Evolutionary conservation across 2,113 vertebrate genomes (phyloP), one percentile per base, ranked within the genome.

Genomic region (Malurus cyaneus): DNA sequence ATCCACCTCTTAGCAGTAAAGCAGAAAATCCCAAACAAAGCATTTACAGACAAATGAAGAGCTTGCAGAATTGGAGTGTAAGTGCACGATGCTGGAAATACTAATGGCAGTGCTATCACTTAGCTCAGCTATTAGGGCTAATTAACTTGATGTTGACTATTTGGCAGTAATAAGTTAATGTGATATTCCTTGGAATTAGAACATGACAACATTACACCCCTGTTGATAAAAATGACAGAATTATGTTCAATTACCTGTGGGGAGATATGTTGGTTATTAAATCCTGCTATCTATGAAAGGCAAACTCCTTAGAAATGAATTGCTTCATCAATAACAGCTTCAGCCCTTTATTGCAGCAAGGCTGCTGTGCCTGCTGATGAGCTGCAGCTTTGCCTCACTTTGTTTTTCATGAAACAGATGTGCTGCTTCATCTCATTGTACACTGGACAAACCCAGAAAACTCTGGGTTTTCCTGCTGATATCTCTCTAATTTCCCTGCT

Each of bases 291-390:
- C 86, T 95, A 8, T 65, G 76, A 86, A 77, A 77, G 14, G 19
- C 32, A 57, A 95, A 62, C 72, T 70, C 56, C 46, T 86, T 36
- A 66, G 50, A 80, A 93, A 78, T 85, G 71, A 94, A 93, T 92
- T 70, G 47, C 31, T 86, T 61, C 46, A 61, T 86, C 86, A 83
- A 31, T 70, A 80, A 34, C 73, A 82, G 18, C 42, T 84, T 78
- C 57, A 66, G 5, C 3, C 42, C 32, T 42, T 54, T 26, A 8
- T 31, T 72, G 11, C 12, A 62, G 29, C 60, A 32, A 66, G n/a
- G 42, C 26, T 91, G 32, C 56, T 73, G 12, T 12, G 20, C 52
- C n/a, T 84, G 66, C 77, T 74, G 78, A 49, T 73, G 90, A 57
- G 73, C 8, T 80, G 56, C 31, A 89, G 26, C 56, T 86, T 69